A percentile compares a stretch with the other conserved stretches of the same genome.
phyloP scores from a whole-genome alignment of 2,797 vertebrate species.

The Macroramphosus scolopax region DNA sequence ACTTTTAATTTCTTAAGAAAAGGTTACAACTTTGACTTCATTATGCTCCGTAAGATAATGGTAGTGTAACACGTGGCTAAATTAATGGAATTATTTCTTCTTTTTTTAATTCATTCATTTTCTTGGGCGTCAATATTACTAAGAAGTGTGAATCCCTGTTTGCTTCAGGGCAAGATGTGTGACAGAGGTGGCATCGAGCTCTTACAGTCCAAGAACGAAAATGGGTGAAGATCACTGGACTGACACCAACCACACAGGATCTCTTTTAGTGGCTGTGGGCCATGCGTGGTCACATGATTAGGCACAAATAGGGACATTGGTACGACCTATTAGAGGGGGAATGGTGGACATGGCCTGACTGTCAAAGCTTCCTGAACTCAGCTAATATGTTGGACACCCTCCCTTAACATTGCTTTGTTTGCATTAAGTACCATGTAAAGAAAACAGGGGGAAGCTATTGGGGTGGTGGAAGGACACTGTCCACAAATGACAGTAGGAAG shows the following conservation, averaged over 20 bases:
- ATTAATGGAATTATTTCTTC: slow-evolving; percentile 82
- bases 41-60: slow-evolving; percentile 81
- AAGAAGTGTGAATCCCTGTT: slow-evolving; percentile 99
- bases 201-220: slow-evolving; percentile 99
- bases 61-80: slow-evolving; percentile 86
- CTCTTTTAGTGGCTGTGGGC: slow-evolving; percentile 93
- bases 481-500: slow-evolving; percentile 66
- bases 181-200: slow-evolving; percentile 99
- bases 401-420: slow-evolving; percentile 67
- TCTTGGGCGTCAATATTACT: slow-evolving; percentile 98
- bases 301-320: slow-evolving; percentile 93
- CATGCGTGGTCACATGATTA: slow-evolving; percentile 90
- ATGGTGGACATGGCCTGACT: slow-evolving; percentile 76
- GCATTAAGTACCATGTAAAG: slow-evolving; percentile 67
- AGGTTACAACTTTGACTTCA: slow-evolving; percentile 81
- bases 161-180: slow-evolving; percentile 99
- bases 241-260: slow-evolving; percentile 96
- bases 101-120: slow-evolving; percentile 64
- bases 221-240: slow-evolving; percentile 99
- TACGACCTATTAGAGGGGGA: slow-evolving; percentile 82
- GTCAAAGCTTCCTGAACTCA: slow-evolving; percentile 69
- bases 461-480: slow-evolving; percentile 70
- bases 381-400: slow-evolving; percentile 70
- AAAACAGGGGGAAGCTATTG: slow-evolving; percentile 60
- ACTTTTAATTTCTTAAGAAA: slow-evolving; percentile 49